Evolutionary conservation across 2,888 invertebrate genomes (phyloP).

Genomic region (Thysanoteuthis rhombus): DNA sequence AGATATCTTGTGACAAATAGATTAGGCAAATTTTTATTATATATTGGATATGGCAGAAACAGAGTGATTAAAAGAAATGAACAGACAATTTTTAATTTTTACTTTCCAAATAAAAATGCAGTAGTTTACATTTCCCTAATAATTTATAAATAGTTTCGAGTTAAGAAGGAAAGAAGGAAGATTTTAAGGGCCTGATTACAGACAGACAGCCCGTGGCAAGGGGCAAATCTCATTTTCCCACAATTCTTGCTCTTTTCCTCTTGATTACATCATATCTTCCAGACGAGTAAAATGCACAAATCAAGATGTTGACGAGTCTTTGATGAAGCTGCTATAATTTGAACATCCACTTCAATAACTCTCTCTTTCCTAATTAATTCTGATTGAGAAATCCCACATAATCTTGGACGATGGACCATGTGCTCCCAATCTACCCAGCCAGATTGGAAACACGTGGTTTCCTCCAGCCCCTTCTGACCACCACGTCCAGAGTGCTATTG

Average conservation of each 20-base stretch:
- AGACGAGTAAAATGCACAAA: conserved; percentile 16
- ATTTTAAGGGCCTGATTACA: background rate
- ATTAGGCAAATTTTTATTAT: too few species aligned
- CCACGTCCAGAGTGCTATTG: background rate
- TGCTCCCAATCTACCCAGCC: conserved; percentile 14
- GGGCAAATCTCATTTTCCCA: background rate
- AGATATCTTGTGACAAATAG: too few species aligned
- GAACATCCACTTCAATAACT: conserved; percentile 18
- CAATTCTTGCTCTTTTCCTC: background rate
- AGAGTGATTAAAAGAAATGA: background rate
- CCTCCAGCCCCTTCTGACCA: too few species aligned
- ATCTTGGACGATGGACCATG: conserved; percentile 21
- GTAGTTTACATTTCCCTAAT: background rate
- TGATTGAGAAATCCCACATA: conserved; percentile 19
- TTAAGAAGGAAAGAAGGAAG: background rate
- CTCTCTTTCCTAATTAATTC: conserved; percentile 24
- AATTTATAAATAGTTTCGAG: background rate
- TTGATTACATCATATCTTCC: conserved; percentile 21
- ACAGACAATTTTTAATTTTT: background rate
- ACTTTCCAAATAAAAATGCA: background rate
- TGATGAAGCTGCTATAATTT: conserved; percentile 28
- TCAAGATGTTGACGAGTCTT: conserved; percentile 1
- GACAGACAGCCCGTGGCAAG: background rate
- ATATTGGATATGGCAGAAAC: background rate
- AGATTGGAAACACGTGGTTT: conserved; percentile 12